Evolutionary conservation across 2,888 invertebrate species (phyloP), one percentile per base, ranked within the genome.

Genomic region (Polydrusus cervinus): DNA sequence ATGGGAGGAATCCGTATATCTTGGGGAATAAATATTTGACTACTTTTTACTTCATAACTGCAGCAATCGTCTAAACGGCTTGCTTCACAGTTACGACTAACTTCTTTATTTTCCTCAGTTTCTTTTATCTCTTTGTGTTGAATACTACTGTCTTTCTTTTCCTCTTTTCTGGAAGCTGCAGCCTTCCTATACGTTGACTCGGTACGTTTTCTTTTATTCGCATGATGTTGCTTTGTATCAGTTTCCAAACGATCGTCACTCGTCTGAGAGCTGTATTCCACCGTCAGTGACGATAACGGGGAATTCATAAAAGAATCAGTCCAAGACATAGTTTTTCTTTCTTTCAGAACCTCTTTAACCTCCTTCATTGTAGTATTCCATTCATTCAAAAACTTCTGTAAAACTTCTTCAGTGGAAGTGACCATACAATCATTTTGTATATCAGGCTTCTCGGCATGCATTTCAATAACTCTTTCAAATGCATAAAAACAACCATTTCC

Each of bases 1-100:
- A n/a, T 30, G 1, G 25, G 25, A 10, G 65, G 49, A 49, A 65
- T 65, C 47, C 2, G 25, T 47, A 49, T 8, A n/a, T 65, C 65
- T 47, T 49, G 10, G 8, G 20, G 18, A 16, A 51, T 3, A 10
- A 10, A 18, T 3, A 51, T 18, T 10, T 9, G 9, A 20, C 2
- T 18, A 20, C 51, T 30, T 30, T 7, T 30, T n/a, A n/a, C n/a
- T n/a, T n/a, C n/a, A 7, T 7, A 30, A 30, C 30, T 30, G 3
- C 30, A 30, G 30, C 30, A 30, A 5, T 30, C 30, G 30, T 7
- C 30, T 30, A 30, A 30, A 30, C 30, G 30, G 3, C 30, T 5
- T 30, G 30, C 30, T 30, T 30, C 30, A 30, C 18, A 7, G 30
- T 30, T 7, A 30, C 7, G 3, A 30, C 47, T 30, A 30, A 30